Evolutionary conservation across 2,113 vertebrate genomes (phyloP).

Genomic region (Vulpes ferrilata): DNA sequence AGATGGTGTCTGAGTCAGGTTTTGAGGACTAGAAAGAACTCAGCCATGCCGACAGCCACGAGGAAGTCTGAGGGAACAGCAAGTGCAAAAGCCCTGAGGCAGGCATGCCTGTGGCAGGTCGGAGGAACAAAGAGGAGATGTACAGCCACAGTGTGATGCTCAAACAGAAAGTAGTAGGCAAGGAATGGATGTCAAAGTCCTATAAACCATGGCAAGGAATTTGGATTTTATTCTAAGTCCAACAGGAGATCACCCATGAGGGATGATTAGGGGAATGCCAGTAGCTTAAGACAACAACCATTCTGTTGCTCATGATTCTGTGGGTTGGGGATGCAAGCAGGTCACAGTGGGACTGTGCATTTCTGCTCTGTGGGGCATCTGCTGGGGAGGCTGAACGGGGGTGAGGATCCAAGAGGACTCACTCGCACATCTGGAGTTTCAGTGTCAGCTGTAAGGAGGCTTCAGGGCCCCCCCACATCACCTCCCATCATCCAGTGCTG

Average conservation of each 20-base stretch:
- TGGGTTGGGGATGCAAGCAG: background rate
- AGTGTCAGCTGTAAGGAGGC: background rate
- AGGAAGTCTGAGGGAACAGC: background rate
- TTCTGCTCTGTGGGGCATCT: background rate
- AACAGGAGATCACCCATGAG: background rate
- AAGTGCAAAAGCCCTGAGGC: background rate
- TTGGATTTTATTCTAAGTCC: background rate
- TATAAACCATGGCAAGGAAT: background rate
- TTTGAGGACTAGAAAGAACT: background rate
- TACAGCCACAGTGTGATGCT: rapidly evolving
- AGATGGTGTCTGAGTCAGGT: background rate
- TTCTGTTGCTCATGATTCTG: background rate
- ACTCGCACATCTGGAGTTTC: background rate
- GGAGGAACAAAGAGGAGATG: too few species aligned
- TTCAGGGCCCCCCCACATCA: too few species aligned
- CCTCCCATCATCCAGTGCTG: background rate
- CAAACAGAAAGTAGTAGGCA: background rate
- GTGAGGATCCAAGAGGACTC: background rate
- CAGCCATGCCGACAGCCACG: background rate
- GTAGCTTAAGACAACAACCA: background rate
- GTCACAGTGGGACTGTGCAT: background rate
- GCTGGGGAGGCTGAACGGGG: too few species aligned
- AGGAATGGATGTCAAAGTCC: background rate
- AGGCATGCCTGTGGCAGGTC: rapidly evolving
- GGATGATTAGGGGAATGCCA: background rate